These are phyloP conservation scores for Galeruca laticollis DNA, from an alignment of 2,888 invertebrate genomes.

Conservation along the genomic window DNA sequence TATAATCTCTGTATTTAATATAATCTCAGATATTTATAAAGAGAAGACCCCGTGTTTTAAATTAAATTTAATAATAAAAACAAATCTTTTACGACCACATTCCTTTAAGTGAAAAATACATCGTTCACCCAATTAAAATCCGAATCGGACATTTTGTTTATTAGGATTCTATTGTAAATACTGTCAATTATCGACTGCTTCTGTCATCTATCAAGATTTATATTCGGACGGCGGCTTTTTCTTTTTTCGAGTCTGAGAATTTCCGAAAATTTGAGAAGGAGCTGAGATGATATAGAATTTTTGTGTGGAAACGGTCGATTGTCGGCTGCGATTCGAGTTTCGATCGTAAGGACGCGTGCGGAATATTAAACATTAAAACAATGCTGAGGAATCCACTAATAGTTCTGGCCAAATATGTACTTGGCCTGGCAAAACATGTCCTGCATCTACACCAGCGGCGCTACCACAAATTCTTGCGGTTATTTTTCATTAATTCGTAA, in stretches of 20 bases:
- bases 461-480: slow-evolving; percentile 9
- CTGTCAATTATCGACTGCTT: slow-evolving; percentile 31
- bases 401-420: slow-evolving; percentile 65
- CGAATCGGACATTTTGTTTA: slow-evolving; percentile 47
- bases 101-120: slow-evolving; percentile 35
- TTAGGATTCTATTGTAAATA: slow-evolving; percentile 45
- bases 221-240: slow-evolving; percentile 8
- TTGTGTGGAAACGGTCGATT: slow-evolving; percentile 13
- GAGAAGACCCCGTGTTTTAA: no score
- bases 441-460: slow-evolving; percentile 40
- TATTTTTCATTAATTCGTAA: no score
- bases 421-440: slow-evolving; percentile 51
- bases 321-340: slow-evolving; percentile 23
- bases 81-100: neutral
- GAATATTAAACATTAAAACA: slow-evolving; percentile 67
- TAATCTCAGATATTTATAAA: no score
- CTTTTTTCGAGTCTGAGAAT: slow-evolving; percentile 23
- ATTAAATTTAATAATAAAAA: no score
- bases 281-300: slow-evolving; percentile 4
- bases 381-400: slow-evolving; percentile 67
- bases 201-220: slow-evolving; percentile 27
- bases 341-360: slow-evolving; percentile 61
- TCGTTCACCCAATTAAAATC: slow-evolving; percentile 46
- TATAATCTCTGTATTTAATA: no score
- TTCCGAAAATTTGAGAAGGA: slow-evolving; percentile 48